Evolutionary conservation across 1,140 invertebrate genomes (phyloP).

Genomic region (Apis cerana): DNA sequence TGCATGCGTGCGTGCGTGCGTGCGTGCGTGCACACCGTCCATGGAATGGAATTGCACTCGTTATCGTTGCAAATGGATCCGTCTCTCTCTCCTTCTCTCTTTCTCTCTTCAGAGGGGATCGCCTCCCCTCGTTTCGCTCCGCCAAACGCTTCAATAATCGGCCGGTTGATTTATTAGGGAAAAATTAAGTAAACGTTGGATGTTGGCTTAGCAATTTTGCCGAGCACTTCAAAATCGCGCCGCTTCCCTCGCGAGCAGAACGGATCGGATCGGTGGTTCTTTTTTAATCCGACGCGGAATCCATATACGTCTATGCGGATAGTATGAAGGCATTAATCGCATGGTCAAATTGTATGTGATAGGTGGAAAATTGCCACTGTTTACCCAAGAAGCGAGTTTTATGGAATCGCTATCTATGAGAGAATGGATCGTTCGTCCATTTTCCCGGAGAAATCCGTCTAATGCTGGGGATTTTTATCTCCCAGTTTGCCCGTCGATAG

Average conservation of each 20-base stretch:
- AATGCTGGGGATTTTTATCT: neutral
- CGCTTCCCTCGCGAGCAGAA: neutral
- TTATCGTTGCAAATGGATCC: conserved; percentile 35
- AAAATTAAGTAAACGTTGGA: conserved; percentile 42
- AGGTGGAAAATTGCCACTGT: conserved; percentile 18
- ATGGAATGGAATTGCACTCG: conserved; percentile 32
- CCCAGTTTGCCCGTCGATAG: too few species aligned
- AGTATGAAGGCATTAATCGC: neutral
- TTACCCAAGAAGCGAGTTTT: neutral
- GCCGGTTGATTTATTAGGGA: conserved; percentile 43
- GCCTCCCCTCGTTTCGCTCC: neutral
- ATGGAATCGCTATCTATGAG: neutral
- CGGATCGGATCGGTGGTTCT: neutral
- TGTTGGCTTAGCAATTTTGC: conserved; percentile 27
- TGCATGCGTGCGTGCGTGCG: neutral
- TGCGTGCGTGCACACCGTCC: neutral
- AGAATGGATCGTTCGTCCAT: conserved; percentile 2
- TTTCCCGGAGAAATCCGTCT: neutral
- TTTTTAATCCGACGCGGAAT: neutral
- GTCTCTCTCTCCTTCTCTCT: neutral
- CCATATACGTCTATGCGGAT: neutral
- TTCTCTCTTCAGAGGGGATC: neutral
- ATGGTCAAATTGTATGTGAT: conserved; percentile 10
- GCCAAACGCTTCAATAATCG: conserved; percentile 29
- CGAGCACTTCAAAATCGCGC: neutral